Percentiles rank a stretch among this genome's conserved stretches.
These are phyloP conservation scores for Eustalomyia histrio DNA, from an alignment of 2,888 invertebrate genomes.

Conservation along the genomic window DNA sequence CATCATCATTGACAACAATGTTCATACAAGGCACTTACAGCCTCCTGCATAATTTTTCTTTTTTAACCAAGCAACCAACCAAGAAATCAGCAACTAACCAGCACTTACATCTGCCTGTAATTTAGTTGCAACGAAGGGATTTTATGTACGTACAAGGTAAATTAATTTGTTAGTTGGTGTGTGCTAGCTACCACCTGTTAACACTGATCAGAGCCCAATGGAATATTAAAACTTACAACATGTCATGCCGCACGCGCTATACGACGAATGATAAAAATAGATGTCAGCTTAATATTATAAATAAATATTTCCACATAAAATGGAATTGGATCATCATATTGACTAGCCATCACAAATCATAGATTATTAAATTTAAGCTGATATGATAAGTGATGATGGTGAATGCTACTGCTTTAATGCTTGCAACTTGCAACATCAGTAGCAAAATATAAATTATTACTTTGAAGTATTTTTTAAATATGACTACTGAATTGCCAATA, in stretches of 20 bases:
- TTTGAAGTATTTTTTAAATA: not conserved
- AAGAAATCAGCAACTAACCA: not conserved
- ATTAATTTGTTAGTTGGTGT: slow-evolving; percentile 54
- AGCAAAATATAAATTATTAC: slow-evolving; percentile 16
- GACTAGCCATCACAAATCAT: slow-evolving; percentile 23
- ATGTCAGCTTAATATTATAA: slow-evolving; percentile 28
- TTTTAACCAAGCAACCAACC: slow-evolving; percentile 12
- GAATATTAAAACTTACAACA: slow-evolving; percentile 42
- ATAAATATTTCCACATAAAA: not conserved
- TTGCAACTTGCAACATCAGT: slow-evolving; percentile 16
- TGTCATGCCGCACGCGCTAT: slow-evolving; percentile 45
- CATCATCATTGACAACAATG: slow-evolving; percentile 24
- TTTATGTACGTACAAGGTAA: slow-evolving; percentile 18
- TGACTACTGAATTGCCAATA: slow-evolving; percentile 4
- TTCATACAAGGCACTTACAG: slow-evolving; percentile 41
- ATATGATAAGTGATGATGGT: slow-evolving; percentile 42
- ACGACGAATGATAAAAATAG: slow-evolving; percentile 53
- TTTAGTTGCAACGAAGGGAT: slow-evolving; percentile 29
- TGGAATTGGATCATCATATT: not conserved
- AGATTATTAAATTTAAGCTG: slow-evolving; percentile 56
- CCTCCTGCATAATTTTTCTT: slow-evolving; percentile 51
- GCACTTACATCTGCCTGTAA: not conserved
- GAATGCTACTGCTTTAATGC: not conserved
- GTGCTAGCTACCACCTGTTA: slow-evolving; percentile 65
- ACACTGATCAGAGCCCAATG: slow-evolving; percentile 5